Evolutionary conservation across 2,113 vertebrate species (phyloP).

Genomic region (Phalacrocorax pelagicus): DNA sequence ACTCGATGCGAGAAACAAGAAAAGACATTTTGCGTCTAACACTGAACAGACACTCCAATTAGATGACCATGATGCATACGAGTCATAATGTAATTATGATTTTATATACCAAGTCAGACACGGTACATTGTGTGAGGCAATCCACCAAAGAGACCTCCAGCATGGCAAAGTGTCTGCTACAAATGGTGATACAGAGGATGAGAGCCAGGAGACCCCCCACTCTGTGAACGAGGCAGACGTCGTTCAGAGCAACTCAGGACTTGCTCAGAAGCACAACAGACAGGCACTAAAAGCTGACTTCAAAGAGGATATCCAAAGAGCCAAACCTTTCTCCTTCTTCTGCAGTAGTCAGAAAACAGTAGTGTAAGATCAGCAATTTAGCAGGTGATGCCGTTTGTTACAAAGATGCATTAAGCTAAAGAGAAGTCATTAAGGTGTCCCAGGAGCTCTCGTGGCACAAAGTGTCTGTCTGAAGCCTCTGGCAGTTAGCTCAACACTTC

Average conservation of each 20-base stretch:
- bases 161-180: background rate
- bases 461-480: conserved; percentile 44
- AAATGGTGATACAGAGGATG: background rate
- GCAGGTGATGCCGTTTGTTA: background rate
- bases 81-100: background rate
- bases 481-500: conserved; percentile 41
- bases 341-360: background rate
- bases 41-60: background rate
- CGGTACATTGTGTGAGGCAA: background rate
- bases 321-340: conserved; percentile 37
- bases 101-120: background rate
- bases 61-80: background rate
- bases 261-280: background rate
- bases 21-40: background rate
- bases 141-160: background rate
- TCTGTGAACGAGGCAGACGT: background rate
- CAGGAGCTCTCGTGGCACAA: conserved; percentile 1
- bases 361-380: conserved; percentile 31
- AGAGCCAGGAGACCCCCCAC: background rate
- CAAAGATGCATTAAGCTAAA: conserved; percentile 17
- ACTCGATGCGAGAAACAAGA: background rate
- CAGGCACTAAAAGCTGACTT: background rate
- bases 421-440: conserved; percentile 35
- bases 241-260: background rate
- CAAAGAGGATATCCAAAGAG: background rate